Evolutionary conservation across 2,113 vertebrate genomes (phyloP), one percentile per base, ranked within the genome.

Genomic region (Australoheros scitulus): DNA sequence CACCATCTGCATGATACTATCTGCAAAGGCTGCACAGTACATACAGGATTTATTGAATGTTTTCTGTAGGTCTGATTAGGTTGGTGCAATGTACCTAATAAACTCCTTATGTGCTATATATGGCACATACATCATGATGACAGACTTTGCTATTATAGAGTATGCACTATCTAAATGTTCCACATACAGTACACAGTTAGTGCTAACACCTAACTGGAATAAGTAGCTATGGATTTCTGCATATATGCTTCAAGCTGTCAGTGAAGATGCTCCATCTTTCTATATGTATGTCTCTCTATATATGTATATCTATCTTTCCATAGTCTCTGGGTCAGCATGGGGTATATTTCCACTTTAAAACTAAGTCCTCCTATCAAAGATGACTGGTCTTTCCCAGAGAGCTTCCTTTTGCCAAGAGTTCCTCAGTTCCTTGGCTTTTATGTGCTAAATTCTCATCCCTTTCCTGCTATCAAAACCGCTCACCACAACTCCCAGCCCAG

Each of bases 381-480:
- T 15, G 43, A 57, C 24, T 82, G 60, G 34, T 79, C 26, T 74
- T 63, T 85, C 64, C 57, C 20, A 52, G 18, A 50, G 52, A 78
- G n/a, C 79, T 83, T 80, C 50, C 50, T 36, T 77, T 83, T 43
- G 22, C 29, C 26, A 17, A 65, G n/a, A 50, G 38, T 74, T 77
- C 50, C 65, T 43, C 80, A 74, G 50, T 63, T 78, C 41, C 61
- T 60, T 29, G 65, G 61, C 82, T 87, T 83, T 89, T 36, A 82
- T 59, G 77, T 84, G 60, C 34, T 76, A 78, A 81, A 87, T 80
- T 80, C 17, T 83, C 36, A 80, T 26, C 43, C 26, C 43, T 75
- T 22, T 55, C 41, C 61, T 24, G 58, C 86, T 79, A 85, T 78
- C 57, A 41, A 63, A 78, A 22, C 38, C 22, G 22, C 20, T 72